A percentile compares a stretch with the other conserved stretches of the same genome.
phyloP scores from a whole-genome alignment of 2,113 vertebrate genomes.

The Athene cunicularia region DNA sequence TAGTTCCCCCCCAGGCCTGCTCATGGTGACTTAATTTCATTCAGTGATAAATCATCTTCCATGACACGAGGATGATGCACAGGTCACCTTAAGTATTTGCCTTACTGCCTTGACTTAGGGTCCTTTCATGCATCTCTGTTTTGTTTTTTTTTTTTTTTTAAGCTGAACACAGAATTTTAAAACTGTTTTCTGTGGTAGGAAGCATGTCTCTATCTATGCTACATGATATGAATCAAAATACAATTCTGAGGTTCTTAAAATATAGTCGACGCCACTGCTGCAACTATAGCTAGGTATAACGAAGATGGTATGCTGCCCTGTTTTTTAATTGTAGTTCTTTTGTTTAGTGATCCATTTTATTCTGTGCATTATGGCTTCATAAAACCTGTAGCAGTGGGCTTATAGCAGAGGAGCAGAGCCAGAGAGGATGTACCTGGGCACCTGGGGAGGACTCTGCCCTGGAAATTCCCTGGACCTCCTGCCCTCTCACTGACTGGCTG shows the following conservation, averaged over 20 bases:
- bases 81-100: neutral
- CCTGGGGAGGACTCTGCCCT: neutral
- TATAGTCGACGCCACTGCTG: neutral
- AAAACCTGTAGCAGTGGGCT: neutral
- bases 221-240: neutral
- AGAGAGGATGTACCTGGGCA: neutral
- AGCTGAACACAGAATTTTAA: neutral
- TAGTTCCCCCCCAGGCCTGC: neutral
- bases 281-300: neutral
- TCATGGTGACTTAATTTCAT: neutral
- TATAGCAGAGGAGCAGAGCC: neutral
- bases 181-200: neutral
- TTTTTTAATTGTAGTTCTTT: neutral
- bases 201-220: neutral
- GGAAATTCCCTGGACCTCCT: neutral
- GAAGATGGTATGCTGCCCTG: neutral
- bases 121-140: neutral
- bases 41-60: neutral
- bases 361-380: neutral
- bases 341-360: neutral
- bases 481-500: accelerated
- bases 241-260: neutral
- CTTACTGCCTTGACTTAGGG: neutral
- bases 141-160: neutral
- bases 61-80: accelerated